A percentile compares a stretch with the other conserved stretches of the same genome.
phyloP scores from a whole-genome alignment of 2,888 invertebrate genomes.

The Tenthredo notha region DNA sequence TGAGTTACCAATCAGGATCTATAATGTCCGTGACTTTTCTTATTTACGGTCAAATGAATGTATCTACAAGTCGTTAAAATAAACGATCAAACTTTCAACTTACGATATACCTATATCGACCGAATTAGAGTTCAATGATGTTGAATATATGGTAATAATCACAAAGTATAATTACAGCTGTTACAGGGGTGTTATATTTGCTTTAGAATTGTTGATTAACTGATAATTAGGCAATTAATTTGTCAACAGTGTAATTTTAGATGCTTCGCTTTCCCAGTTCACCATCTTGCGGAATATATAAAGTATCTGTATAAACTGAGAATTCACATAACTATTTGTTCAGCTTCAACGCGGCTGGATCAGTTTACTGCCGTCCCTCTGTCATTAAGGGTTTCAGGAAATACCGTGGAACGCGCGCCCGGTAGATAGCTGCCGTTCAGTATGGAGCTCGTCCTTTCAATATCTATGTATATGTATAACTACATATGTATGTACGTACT shows the following conservation, averaged over 20 bases:
- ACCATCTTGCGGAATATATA: neutral
- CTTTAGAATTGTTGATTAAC: conserved; percentile 7
- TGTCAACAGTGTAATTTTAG: neutral
- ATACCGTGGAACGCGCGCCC: conserved; percentile 6
- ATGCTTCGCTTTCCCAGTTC: neutral
- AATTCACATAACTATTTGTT: conserved; percentile 25
- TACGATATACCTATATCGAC: neutral
- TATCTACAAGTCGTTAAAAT: neutral
- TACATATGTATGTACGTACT: neutral
- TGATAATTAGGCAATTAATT: neutral
- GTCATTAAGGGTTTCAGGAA: conserved; percentile 31
- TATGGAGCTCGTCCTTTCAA: neutral
- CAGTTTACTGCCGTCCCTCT: conserved; percentile 2
- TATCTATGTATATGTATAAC: neutral
- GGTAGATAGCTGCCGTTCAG: conserved; percentile 3
- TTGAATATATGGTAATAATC: neutral
- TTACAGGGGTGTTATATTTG: neutral
- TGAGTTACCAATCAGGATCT: neutral
- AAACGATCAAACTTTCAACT: conserved; percentile 16
- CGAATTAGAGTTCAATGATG: conserved; percentile 1
- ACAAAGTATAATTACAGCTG: neutral
- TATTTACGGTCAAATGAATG: neutral
- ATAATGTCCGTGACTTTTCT: conserved; percentile 25
- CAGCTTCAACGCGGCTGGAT: conserved; percentile 11
- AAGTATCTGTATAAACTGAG: neutral